Evolutionary conservation across 2,113 vertebrate genomes (phyloP).

Genomic region (Thalassarche chlororhynchos): DNA sequence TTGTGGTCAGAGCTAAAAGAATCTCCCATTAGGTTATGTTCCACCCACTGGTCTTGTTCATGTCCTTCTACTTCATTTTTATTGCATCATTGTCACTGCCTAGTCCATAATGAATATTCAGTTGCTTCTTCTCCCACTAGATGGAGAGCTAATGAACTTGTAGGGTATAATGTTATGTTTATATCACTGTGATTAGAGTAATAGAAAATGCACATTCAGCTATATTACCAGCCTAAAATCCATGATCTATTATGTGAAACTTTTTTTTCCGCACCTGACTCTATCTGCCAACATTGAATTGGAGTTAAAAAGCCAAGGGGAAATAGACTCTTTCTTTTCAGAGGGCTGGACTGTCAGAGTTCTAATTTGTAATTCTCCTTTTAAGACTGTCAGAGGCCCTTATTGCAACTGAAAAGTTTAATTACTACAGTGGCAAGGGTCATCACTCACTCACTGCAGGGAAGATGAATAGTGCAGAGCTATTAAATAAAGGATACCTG

Average conservation of each 20-base stretch:
- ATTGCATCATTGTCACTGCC: neutral
- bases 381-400: conserved; percentile 23
- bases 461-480: neutral
- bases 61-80: neutral
- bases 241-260: neutral
- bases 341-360: neutral
- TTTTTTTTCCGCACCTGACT: neutral
- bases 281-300: neutral
- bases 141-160: neutral
- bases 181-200: neutral
- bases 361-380: conserved; percentile 42
- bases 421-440: conserved; percentile 41
- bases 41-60: neutral
- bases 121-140: neutral
- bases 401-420: conserved; percentile 37
- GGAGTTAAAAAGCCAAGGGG: neutral
- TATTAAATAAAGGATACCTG: conserved; percentile 43
- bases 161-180: neutral
- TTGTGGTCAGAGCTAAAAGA: neutral
- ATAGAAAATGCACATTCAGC: neutral
- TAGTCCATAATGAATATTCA: neutral
- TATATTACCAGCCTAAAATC: neutral
- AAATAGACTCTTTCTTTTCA: neutral
- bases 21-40: neutral
- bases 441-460: conserved; percentile 19